Percentiles rank a stretch among this genome's conserved stretches.
Evolutionary conservation across 2,888 invertebrate genomes (phyloP).

Genomic region (Alcis repandata): DNA sequence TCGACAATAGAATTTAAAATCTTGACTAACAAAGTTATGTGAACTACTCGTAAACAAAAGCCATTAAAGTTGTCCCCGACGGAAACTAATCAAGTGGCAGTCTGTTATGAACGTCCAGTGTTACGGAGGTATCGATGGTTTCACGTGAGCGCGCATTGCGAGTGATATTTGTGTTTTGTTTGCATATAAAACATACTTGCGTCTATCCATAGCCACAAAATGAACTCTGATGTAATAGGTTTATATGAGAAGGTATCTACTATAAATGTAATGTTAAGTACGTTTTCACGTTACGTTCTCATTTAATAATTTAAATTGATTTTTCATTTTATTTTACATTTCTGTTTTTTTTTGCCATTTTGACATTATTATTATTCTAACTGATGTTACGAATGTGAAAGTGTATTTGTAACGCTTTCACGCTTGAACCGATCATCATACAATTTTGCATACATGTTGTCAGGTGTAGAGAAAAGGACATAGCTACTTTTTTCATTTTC

Average conservation of each 20-base stretch:
- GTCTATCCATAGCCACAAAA: background rate
- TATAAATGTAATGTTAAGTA: too few species aligned
- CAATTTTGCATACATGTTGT: too few species aligned
- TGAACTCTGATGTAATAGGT: background rate
- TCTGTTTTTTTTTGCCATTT: too few species aligned
- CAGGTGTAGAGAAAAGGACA: too few species aligned
- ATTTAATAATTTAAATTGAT: too few species aligned
- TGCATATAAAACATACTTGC: constrained; percentile 1
- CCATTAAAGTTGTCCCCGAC: constrained; percentile 14
- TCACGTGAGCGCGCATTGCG: constrained; percentile 13
- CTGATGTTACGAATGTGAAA: too few species aligned
- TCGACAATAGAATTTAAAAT: background rate
- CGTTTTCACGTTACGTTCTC: too few species aligned
- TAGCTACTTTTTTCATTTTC: too few species aligned
- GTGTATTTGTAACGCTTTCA: too few species aligned
- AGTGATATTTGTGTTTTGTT: constrained; percentile 2
- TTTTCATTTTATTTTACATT: too few species aligned
- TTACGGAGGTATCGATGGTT: constrained; percentile 4
- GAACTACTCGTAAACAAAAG: constrained; percentile 5
- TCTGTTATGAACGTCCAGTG: constrained; percentile 1
- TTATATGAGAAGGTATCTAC: background rate
- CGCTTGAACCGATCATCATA: too few species aligned
- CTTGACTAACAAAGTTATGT: background rate
- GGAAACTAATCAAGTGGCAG: constrained; percentile 22
- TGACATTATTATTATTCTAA: too few species aligned